Conservation (phyloP, 2,113 vertebrate species). For the Rhinogobius similis region DNA sequence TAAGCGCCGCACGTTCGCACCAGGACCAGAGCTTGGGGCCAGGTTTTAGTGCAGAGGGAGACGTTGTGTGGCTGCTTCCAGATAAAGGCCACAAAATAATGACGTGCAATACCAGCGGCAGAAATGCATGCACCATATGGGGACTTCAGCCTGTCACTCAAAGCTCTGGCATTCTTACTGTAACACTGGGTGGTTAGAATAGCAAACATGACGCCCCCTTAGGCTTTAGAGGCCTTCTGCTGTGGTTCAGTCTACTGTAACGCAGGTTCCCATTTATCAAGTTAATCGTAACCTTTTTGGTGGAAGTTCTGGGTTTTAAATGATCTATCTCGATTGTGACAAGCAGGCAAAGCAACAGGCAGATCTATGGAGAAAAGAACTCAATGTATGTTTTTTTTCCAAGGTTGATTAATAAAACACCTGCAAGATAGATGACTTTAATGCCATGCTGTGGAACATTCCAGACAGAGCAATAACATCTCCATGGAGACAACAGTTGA, state of each 20-base stretch:
- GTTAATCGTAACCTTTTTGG: no score
- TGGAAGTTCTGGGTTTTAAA: no score
- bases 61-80: constrained; percentile 9
- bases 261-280: neutral
- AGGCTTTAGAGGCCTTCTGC: neutral
- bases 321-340: no score
- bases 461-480: no score
- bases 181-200: neutral
- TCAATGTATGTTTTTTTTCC: no score
- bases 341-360: no score
- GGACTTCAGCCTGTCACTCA: constrained; percentile 44
- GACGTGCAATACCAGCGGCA: constrained; percentile 38
- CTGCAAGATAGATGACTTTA: no score
- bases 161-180: constrained; percentile 24
- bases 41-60: constrained; percentile 20
- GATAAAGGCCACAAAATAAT: constrained; percentile 18
- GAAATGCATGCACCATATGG: constrained; percentile 29
- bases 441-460: no score
- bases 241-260: neutral
- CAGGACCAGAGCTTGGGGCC: constrained; percentile 16
- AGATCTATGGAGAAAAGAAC: no score
- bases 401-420: no score
- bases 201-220: neutral
- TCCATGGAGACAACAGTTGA: no score
- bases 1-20: constrained; percentile 1